Base-by-base conservation (phyloP, 2,888 invertebrate species). In the Craniophora ligustri region DNA sequence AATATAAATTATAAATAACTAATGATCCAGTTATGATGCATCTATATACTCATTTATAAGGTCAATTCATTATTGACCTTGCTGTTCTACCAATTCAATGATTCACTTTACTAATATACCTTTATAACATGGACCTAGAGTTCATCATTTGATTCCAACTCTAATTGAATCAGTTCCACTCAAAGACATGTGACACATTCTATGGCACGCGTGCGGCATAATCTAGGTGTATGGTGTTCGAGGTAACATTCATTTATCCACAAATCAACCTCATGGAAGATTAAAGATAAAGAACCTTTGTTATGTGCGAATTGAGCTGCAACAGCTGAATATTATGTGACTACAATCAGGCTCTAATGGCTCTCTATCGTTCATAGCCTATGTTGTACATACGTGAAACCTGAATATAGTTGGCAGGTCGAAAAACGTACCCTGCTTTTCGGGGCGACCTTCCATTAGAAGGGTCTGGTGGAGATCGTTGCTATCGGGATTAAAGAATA, bases 101-200 rank as follows among this genome's bases (percentile, higher is more conserved):
- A 61, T 54, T 60, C 63, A 63, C 15, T 66, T 31, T 2, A 28
- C 8, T 10, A 30, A 40, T 46, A 11, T 18, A 41, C 18, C 26
- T 26, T 62, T 46, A 15, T 16, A 8, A 7, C 13, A 5, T 13
- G 40, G 42, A 30, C 42, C 16, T 28, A 13, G n/a, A 28, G 10
- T 23, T 35, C 23, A 36, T 10, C 13, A 23, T 26, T 23, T 41
- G 30, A 16, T 59, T 38, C 18, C 28, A 19, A 16, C 31, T 35
- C 31, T 63, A 67, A 63, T 63, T 63, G 39, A 42, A 67, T 54
- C 40, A 34, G 54, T 35, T 54, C n/a, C 62, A 47, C 47, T 47
- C 34, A 38, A 39, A 26, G 35, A 6, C 8, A 30, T 14, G 10
- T 7, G 13, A n/a, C 31, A 5, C 13, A 21, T 23, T 30, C 5